These are phyloP conservation scores for Junonia oenone DNA, from an alignment of 2,888 invertebrate species.

Conservation along the genomic window DNA sequence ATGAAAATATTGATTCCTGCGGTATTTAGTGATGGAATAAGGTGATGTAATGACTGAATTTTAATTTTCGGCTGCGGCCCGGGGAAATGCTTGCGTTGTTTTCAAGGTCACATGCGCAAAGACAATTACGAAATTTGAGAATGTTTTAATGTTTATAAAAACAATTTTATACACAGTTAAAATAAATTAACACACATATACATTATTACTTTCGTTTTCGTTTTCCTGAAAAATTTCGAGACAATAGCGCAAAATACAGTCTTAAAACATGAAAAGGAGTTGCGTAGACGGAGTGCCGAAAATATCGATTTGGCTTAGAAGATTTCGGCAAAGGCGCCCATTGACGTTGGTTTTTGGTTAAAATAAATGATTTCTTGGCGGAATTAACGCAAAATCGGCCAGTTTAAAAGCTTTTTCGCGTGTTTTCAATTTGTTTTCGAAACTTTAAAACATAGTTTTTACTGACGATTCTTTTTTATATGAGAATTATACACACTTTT, in stretches of 20 bases:
- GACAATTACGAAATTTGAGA: neutral
- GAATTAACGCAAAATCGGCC: too few relatives aligned
- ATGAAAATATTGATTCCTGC: neutral
- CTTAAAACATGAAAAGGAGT: neutral
- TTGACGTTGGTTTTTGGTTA: too few relatives aligned
- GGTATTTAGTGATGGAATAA: neutral
- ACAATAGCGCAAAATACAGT: too few relatives aligned
- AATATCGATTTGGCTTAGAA: slow-evolving; percentile 39
- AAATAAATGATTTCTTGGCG: too few relatives aligned
- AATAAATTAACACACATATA: neutral
- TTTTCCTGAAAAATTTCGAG: too few relatives aligned
- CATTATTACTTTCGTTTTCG: neutral
- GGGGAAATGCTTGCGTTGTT: neutral
- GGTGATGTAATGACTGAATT: neutral
- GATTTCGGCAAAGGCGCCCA: slow-evolving; percentile 28
- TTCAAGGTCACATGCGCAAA: slow-evolving; percentile 8
- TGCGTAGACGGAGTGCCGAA: slow-evolving; percentile 29
- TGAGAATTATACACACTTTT: too few relatives aligned
- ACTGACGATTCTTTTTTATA: too few relatives aligned
- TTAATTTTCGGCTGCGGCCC: neutral
- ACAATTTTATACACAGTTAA: neutral
- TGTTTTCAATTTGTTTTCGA: too few relatives aligned
- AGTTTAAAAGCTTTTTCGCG: too few relatives aligned
- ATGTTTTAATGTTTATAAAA: neutral
- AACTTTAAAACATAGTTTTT: too few relatives aligned